These are phyloP conservation scores for Lasiommata megera DNA, from an alignment of 2,888 invertebrate species.

Conservation along the genomic window DNA sequence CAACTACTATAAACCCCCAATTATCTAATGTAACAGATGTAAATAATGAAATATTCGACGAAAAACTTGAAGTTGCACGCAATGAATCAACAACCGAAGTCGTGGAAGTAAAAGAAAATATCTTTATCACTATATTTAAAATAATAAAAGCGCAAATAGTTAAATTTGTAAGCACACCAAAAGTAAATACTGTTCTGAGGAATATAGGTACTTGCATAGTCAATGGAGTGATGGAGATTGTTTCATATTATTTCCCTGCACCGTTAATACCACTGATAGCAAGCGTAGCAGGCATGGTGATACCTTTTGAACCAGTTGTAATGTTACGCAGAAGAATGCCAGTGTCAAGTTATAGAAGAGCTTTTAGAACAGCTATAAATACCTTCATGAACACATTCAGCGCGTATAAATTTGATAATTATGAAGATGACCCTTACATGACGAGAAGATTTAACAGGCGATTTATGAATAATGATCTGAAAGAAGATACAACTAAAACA, in stretches of 20 bases:
- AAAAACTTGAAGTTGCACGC: conserved; percentile 3
- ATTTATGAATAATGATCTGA: conserved; percentile 44
- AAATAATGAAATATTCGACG: conserved; percentile 17
- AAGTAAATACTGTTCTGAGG: conserved; percentile 53
- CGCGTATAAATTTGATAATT: conserved; percentile 52
- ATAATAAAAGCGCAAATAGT: conserved; percentile 44
- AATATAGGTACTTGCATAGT: conserved; percentile 68
- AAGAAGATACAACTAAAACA: conserved; percentile 26
- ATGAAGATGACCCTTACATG: conserved; percentile 67
- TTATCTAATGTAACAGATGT: conserved; percentile 18
- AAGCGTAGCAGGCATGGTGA: conserved; percentile 62
- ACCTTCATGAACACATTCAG: conserved; percentile 64
- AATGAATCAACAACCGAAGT: conserved; percentile 7
- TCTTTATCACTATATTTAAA: conserved; percentile 37
- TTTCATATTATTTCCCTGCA: conserved; percentile 62
- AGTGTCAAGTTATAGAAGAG: conserved; percentile 65
- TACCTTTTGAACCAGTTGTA: conserved; percentile 70
- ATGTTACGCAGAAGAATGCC: conserved; percentile 63
- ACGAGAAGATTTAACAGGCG: conserved; percentile 63
- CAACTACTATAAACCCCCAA: conserved; percentile 5
- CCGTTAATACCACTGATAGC: conserved; percentile 68
- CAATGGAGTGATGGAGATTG: conserved; percentile 66
- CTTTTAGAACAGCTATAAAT: conserved; percentile 58
- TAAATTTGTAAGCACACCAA: conserved; percentile 46
- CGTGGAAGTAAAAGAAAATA: conserved; percentile 5